These are phyloP conservation scores for Fregetta grallaria DNA, from an alignment of 2,113 vertebrate species.

Conservation along the genomic window DNA sequence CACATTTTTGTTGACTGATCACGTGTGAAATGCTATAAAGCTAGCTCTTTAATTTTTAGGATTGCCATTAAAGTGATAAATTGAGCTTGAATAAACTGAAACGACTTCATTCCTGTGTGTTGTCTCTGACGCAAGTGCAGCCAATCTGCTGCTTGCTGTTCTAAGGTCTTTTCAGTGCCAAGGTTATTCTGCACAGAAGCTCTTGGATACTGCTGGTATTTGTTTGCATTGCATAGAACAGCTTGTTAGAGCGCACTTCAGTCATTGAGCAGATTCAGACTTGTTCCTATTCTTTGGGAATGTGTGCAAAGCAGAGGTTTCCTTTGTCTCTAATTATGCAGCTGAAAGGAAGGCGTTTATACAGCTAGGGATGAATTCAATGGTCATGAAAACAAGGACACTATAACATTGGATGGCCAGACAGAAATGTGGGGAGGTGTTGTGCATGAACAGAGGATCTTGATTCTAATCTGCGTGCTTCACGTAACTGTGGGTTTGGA, in stretches of 20 bases:
- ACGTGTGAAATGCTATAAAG: not conserved
- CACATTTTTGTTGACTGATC: not conserved
- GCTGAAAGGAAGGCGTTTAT: not conserved
- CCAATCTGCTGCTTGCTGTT: not conserved
- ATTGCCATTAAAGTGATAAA: slow-evolving; percentile 12
- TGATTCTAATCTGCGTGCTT: not conserved
- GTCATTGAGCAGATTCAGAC: not conserved
- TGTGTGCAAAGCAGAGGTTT: not conserved
- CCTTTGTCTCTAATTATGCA: not conserved
- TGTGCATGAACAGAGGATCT: not conserved
- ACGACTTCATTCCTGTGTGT: not conserved
- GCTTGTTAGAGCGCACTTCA: not conserved
- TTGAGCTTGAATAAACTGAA: slow-evolving; percentile 24
- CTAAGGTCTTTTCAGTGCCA: slow-evolving; percentile 24
- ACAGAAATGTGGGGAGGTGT: not conserved
- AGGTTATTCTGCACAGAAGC: slow-evolving; percentile 33
- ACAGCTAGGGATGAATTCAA: not conserved
- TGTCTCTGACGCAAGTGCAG: not conserved
- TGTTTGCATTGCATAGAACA: slow-evolving; percentile 40
- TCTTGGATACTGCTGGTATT: not conserved
- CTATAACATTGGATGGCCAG: not conserved
- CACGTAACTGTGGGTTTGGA: not conserved
- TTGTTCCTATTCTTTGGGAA: not conserved
- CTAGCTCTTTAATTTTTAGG: not conserved
- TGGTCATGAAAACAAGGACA: not conserved